Evolutionary conservation across 2,797 vertebrate species (phyloP).

Genomic region (Myotis myotis): DNA sequence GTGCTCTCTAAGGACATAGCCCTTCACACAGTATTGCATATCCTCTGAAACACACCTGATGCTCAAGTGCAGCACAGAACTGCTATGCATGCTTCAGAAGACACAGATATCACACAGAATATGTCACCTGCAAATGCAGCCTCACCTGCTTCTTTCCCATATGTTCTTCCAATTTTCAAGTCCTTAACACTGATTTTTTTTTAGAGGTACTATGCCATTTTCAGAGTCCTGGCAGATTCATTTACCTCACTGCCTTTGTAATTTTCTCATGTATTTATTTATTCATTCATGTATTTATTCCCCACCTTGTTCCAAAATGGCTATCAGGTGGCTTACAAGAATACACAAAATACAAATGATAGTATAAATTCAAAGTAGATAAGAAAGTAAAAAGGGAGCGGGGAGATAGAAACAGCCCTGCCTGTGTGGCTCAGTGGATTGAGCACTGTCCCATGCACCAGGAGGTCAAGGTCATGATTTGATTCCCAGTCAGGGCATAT

Average conservation of each 20-base stretch:
- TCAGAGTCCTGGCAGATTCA: background rate
- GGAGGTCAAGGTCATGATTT: too few relatives aligned
- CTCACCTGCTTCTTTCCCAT: slow-evolving; percentile 34
- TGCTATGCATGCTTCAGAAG: slow-evolving; percentile 24
- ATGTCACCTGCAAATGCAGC: background rate
- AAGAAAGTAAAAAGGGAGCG: background rate
- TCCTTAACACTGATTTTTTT: slow-evolving; percentile 19
- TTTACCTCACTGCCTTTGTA: background rate
- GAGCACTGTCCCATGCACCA: too few relatives aligned
- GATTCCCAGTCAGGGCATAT: too few relatives aligned
- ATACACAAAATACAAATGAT: slow-evolving; percentile 32
- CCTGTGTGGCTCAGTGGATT: too few relatives aligned
- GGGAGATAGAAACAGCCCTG: too few relatives aligned
- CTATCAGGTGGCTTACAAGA: background rate
- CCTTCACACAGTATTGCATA: background rate
- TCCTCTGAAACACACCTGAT: background rate
- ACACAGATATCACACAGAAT: background rate
- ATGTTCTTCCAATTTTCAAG: slow-evolving; percentile 22
- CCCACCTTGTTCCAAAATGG: slow-evolving; percentile 29
- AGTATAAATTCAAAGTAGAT: background rate
- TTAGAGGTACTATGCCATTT: background rate
- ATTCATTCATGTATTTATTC: slow-evolving; percentile 46
- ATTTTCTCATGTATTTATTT: slow-evolving; percentile 28
- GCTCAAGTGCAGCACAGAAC: slow-evolving; percentile 9
- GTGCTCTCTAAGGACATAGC: background rate